Percentiles rank a stretch among this genome's conserved stretches.
Evolutionary conservation across 2,888 invertebrate species (phyloP).

Genomic region (Cryptocheilus praepositus): DNA sequence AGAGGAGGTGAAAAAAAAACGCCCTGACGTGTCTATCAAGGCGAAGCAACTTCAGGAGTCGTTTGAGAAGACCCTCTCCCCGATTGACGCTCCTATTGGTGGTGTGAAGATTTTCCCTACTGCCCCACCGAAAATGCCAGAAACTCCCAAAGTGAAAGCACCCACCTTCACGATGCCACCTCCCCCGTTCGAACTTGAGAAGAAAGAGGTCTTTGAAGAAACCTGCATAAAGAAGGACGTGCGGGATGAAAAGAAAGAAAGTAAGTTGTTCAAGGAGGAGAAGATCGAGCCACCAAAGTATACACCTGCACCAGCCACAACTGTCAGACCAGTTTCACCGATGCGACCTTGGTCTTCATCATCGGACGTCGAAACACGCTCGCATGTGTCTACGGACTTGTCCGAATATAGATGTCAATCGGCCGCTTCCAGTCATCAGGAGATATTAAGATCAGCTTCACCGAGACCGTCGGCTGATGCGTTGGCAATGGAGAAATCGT

Average conservation of each 20-base stretch:
- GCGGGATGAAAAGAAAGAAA: constrained; percentile 49
- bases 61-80: constrained; percentile 76
- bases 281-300: constrained; percentile 29
- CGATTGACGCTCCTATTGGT: constrained; percentile 78
- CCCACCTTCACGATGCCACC: constrained; percentile 64
- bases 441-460: constrained; percentile 62
- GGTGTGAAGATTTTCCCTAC: constrained; percentile 78
- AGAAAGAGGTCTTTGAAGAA: constrained; percentile 58
- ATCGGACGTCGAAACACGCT: constrained; percentile 63
- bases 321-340: constrained; percentile 46
- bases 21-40: constrained; percentile 78
- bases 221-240: constrained; percentile 56
- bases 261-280: constrained; percentile 34
- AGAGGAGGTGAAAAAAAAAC: constrained; percentile 69
- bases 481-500: constrained; percentile 82
- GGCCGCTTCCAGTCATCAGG: constrained; percentile 60
- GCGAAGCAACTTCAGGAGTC: constrained; percentile 79
- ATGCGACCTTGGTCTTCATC: constrained; percentile 63
- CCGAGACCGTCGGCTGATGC: constrained; percentile 80
- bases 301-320: constrained; percentile 20
- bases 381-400: constrained; percentile 67
- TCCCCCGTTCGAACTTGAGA: constrained; percentile 65
- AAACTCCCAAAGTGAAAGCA: constrained; percentile 37
- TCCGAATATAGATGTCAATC: constrained; percentile 68
- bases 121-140: constrained; percentile 51